Evolutionary conservation across 2,888 invertebrate genomes (phyloP).

Genomic region (Actias luna): DNA sequence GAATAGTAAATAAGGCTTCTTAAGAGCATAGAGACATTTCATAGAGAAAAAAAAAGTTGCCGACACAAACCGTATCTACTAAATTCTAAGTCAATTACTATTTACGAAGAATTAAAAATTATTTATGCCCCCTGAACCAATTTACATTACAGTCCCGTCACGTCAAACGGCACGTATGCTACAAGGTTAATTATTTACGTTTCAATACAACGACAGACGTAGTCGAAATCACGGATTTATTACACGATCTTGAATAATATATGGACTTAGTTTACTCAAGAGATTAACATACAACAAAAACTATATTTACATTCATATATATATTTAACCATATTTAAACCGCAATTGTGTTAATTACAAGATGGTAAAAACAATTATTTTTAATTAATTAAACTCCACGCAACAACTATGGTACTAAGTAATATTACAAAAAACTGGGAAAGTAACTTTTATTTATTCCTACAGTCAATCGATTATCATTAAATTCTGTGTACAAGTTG

Average conservation of each 20-base stretch:
- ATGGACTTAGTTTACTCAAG: not conserved
- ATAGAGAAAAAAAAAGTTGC: too few species aligned
- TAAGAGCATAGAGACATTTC: too few species aligned
- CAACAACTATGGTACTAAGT: too few species aligned
- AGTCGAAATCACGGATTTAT: not conserved
- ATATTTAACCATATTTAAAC: not conserved
- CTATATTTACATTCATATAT: too few species aligned
- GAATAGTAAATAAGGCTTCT: too few species aligned
- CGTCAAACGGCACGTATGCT: not conserved
- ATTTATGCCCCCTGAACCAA: not conserved
- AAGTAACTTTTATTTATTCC: too few species aligned
- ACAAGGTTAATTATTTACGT: slow-evolving; percentile 11
- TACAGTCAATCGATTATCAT: too few species aligned
- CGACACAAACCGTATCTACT: too few species aligned
- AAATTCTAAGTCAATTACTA: not conserved
- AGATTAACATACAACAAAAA: not conserved
- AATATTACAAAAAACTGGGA: too few species aligned
- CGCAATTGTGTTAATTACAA: not conserved
- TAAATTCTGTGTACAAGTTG: too few species aligned
- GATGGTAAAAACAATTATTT: not conserved
- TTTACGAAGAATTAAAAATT: not conserved
- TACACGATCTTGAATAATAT: not conserved
- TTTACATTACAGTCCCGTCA: not conserved
- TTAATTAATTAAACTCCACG: not conserved
- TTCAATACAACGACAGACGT: not conserved